A percentile compares a stretch with the other conserved stretches of the same genome.
Evolutionary conservation across 1,140 invertebrate genomes (phyloP).

Genomic region (Alviniconcha marisindica): DNA sequence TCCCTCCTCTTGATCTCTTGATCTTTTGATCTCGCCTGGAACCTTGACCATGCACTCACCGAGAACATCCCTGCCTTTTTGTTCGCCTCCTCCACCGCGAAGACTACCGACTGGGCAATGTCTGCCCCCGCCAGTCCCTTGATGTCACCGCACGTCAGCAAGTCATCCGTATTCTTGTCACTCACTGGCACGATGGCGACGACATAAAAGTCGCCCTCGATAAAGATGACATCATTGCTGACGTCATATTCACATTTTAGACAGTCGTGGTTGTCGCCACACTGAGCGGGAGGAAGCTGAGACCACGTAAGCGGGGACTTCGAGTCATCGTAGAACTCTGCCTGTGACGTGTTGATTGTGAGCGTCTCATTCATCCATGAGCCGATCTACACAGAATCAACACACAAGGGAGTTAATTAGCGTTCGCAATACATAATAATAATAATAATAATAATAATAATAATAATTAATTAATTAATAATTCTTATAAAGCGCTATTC

Average conservation of each 20-base stretch:
- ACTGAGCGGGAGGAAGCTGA: slow-evolving; percentile 15
- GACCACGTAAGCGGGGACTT: slow-evolving; percentile 5
- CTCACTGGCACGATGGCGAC: not conserved
- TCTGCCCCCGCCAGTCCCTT: slow-evolving; percentile 9
- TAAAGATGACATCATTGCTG: slow-evolving; percentile 23
- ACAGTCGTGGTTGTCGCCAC: slow-evolving; percentile 7
- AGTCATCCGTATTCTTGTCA: not conserved
- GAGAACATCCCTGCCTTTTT: not conserved
- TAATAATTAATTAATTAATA: no score
- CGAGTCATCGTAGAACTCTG: slow-evolving; percentile 20
- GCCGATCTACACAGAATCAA: no score
- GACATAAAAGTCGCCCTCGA: slow-evolving; percentile 34
- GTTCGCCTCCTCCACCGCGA: slow-evolving; percentile 32
- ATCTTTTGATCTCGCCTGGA: no score
- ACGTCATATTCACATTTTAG: slow-evolving; percentile 20
- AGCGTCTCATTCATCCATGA: not conserved
- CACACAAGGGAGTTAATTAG: no score
- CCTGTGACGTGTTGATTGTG: not conserved
- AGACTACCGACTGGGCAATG: slow-evolving; percentile 10
- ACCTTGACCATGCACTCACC: not conserved
- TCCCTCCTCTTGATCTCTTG: no score
- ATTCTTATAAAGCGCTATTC: no score
- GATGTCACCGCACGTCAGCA: slow-evolving; percentile 14
- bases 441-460: not conserved
- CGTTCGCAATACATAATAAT: no score